Conservation (phyloP, 2,797 vertebrate genomes). For the Sebastiscus albofasciatus region DNA sequence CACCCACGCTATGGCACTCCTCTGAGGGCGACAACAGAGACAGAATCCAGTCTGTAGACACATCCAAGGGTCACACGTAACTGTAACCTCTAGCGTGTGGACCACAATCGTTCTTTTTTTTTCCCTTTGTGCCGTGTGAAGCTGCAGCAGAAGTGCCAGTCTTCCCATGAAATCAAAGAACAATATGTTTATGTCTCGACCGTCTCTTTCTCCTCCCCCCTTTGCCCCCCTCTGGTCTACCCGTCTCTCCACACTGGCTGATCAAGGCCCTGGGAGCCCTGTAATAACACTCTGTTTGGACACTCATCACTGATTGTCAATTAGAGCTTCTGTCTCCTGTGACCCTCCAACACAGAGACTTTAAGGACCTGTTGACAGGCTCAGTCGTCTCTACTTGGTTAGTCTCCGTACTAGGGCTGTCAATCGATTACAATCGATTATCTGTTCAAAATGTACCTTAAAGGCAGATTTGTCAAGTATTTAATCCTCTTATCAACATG, state of each 20-base stretch:
- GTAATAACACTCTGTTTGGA: conserved; percentile 61
- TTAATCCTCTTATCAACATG: too few relatives aligned
- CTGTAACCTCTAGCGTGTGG: conserved; percentile 12
- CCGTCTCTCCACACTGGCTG: conserved; percentile 61
- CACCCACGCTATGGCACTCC: conserved; percentile 10
- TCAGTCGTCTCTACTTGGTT: conserved; percentile 63
- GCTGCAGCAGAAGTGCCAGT: conserved; percentile 9
- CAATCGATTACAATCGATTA: too few relatives aligned
- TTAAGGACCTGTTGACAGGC: conserved; percentile 67
- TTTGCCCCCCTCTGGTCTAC: neutral
- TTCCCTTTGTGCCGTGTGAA: neutral
- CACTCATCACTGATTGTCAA: conserved; percentile 71
- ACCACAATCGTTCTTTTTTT: conserved; percentile 19
- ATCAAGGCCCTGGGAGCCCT: conserved; percentile 54
- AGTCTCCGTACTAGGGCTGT: conserved; percentile 31
- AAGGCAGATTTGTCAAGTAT: too few relatives aligned
- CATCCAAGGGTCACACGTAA: conserved; percentile 20
- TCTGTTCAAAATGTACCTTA: too few relatives aligned
- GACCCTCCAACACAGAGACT: conserved; percentile 54
- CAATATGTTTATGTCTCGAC: conserved; percentile 40
- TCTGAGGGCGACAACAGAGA: conserved; percentile 22
- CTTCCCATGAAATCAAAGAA: conserved; percentile 30
- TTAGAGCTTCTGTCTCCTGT: conserved; percentile 60
- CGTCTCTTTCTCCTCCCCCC: conserved; percentile 10
- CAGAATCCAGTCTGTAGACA: conserved; percentile 7